phyloP scores from a whole-genome alignment of 2,113 vertebrate species.

The Murina feae region DNA sequence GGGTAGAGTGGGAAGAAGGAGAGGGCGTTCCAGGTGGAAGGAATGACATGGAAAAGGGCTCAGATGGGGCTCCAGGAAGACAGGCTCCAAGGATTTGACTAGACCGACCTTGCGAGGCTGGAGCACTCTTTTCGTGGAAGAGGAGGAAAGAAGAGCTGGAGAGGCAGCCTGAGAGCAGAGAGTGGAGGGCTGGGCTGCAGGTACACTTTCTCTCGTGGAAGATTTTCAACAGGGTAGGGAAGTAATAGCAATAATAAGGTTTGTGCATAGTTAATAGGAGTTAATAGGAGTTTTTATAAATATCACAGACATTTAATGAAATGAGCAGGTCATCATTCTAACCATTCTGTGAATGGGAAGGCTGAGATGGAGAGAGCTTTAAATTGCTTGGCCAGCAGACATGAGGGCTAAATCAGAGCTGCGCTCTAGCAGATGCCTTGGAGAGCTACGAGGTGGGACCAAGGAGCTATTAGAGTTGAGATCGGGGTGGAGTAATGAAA shows the following conservation, averaged over 20 bases:
- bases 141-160: background rate
- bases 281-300: constrained; percentile 22
- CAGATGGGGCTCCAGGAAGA: background rate
- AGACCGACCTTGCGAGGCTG: background rate
- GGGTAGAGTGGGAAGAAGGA: background rate
- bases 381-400: background rate
- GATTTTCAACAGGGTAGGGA: background rate
- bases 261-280: too few relatives aligned
- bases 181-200: background rate
- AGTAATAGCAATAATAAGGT: background rate
- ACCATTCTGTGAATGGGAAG: background rate
- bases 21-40: background rate
- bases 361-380: background rate
- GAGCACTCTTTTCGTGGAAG: background rate
- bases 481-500: background rate
- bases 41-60: background rate
- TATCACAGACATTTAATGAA: background rate
- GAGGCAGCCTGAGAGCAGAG: background rate
- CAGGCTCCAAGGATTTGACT: background rate
- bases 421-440: background rate
- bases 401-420: background rate
- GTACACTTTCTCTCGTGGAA: background rate
- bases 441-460: background rate
- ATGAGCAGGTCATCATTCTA: background rate
- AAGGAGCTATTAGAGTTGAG: background rate